Evolutionary conservation across 2,797 vertebrate species (phyloP), one percentile per base, ranked within the genome.

Genomic region (Myotis daubentonii): DNA sequence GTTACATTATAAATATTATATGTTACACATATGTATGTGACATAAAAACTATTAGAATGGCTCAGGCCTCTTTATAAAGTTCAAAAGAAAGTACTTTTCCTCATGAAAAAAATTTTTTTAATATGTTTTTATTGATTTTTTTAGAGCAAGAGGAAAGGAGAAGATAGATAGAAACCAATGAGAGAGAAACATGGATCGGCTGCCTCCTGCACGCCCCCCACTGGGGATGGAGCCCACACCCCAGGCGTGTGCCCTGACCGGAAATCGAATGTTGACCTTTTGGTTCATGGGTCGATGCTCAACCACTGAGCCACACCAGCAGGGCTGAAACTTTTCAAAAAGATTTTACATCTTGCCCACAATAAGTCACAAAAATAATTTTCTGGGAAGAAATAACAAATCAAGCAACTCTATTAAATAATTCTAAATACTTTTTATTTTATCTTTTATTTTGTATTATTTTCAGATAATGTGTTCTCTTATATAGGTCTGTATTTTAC

Each of bases 401-500:
- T 57, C 53, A 85, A 70, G 71, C 15, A 30, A 74, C 76, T 55
- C n/a, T 87, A 49, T 57, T 53, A 92, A 90, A 49, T 72, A 80
- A 85, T 72, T 89, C 38, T 66, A 85, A 44, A 70, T 78, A 38
- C 12, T 89, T 95, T 78, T 51, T 12, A 83, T 79, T 66, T 82
- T 83, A 20, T 36, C 62, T 76, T 91, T 90, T 80, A 80, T 89
- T 79, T 93, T 88, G 76, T 79, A 68, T 65, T 96, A 36, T 94
- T 94, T 95, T 86, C 53, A 87, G 84, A 88, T 19, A 91, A 78
- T 71, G 57, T n/a, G n/a, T 38, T 92, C 92, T 84, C 75, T 94
- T 38, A 9, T 30, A 38, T 62, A 49, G 62, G 15, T 70, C 47
- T 44, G 57, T 25, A 28, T 70, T 84, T 79, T 76, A 86, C 62